Conservation (phyloP, 1,140 invertebrate genomes). For the Microplitis mediator region DNA sequence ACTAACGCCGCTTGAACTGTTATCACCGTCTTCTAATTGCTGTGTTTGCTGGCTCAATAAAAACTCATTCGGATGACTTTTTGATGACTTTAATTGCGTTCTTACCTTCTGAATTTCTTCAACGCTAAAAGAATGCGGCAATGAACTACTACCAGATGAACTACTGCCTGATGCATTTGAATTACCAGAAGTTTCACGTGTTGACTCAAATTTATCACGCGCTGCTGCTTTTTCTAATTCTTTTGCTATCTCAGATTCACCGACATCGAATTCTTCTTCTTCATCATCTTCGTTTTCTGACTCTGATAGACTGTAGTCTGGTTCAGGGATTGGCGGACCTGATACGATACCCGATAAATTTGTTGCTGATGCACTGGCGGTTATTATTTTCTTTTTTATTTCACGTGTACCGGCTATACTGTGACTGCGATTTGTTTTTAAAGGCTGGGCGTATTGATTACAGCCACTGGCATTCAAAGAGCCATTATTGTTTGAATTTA, state of each 20-base stretch:
- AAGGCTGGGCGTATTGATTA: constrained; percentile 73
- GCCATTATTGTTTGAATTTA: constrained; percentile 28
- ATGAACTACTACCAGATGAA: constrained; percentile 73
- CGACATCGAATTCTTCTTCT: constrained; percentile 66
- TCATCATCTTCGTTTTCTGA: constrained; percentile 64
- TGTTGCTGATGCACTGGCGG: constrained; percentile 51
- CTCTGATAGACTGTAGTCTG: constrained; percentile 86
- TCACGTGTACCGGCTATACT: constrained; percentile 62
- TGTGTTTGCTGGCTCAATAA: constrained; percentile 64
- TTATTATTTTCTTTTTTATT: constrained; percentile 56
- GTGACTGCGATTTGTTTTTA: constrained; percentile 66
- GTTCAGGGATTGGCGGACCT: constrained; percentile 83
- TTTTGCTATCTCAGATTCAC: constrained; percentile 61
- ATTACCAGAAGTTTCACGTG: constrained; percentile 57
- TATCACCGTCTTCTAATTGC: constrained; percentile 78
- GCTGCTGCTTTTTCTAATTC: constrained; percentile 58
- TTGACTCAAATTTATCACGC: constrained; percentile 55
- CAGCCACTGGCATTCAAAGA: constrained; percentile 34
- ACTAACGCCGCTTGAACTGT: constrained; percentile 84
- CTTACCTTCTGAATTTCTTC: constrained; percentile 87
- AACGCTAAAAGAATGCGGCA: constrained; percentile 84
- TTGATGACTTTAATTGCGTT: constrained; percentile 81
- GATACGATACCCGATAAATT: constrained; percentile 49
- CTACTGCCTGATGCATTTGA: constrained; percentile 61
- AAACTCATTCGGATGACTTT: constrained; percentile 83